Conservation (phyloP, 2,113 vertebrate species). For the Casuarius casuarius region DNA sequence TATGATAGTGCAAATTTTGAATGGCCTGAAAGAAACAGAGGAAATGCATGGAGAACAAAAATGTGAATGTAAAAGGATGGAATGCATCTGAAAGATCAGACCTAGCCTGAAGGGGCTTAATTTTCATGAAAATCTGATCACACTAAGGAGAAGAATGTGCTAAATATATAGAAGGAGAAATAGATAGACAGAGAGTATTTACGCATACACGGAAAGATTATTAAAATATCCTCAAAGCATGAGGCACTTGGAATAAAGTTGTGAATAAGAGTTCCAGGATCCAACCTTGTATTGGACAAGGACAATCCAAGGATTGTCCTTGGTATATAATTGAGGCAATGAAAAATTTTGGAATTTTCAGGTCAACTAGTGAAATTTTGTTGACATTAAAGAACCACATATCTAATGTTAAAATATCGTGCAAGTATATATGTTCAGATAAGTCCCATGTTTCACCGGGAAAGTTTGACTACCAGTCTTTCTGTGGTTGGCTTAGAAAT, state of each 20-base stretch:
- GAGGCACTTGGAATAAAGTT: not conserved
- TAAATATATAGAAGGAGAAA: not conserved
- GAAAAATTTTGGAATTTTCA: not conserved
- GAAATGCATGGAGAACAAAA: not conserved
- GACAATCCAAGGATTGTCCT: not conserved
- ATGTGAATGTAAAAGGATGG: not conserved
- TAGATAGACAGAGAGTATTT: not conserved
- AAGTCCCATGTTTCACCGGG: not conserved
- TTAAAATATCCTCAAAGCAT: not conserved
- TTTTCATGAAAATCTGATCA: not conserved
- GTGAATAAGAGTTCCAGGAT: not conserved
- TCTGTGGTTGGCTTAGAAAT: not conserved
- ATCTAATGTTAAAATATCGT: not conserved
- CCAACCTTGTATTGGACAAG: no score
- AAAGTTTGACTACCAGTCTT: not conserved
- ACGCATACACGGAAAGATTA: not conserved
- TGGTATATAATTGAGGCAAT: not conserved
- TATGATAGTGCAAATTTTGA: not conserved
- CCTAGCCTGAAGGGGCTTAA: not conserved
- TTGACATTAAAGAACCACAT: not conserved
- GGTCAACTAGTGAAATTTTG: not conserved
- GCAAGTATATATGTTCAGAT: not conserved
- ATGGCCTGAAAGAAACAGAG: not conserved
- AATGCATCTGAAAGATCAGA: not conserved
- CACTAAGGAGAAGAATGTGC: not conserved